Evolutionary conservation across 2,113 vertebrate genomes (phyloP).

Genomic region (Amphiprion percula): DNA sequence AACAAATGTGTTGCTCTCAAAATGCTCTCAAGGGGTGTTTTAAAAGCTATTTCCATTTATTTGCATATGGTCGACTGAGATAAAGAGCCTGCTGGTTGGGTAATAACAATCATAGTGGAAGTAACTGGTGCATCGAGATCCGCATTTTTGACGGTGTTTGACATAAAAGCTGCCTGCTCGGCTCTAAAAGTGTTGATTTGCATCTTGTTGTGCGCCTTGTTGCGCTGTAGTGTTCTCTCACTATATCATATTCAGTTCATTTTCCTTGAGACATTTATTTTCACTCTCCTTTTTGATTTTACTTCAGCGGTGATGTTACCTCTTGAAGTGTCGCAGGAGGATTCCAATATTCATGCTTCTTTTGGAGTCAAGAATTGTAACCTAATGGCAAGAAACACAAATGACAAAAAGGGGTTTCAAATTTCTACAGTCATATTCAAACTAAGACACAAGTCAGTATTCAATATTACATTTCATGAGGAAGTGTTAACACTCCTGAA

Average conservation of each 20-base stretch:
- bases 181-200: neutral
- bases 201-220: neutral
- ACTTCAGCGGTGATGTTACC: conserved; percentile 60
- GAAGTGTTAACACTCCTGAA: conserved; percentile 38
- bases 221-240: neutral
- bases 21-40: neutral
- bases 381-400: conserved; percentile 60
- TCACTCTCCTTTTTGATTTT: neutral
- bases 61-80: conserved; percentile 55
- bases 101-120: conserved; percentile 24
- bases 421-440: neutral
- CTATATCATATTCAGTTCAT: neutral
- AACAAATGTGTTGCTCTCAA: neutral
- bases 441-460: neutral
- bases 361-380: conserved; percentile 83
- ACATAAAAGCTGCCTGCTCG: neutral
- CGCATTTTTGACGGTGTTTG: neutral
- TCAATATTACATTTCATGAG: neutral
- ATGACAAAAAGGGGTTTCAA: neutral
- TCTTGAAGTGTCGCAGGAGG: conserved; percentile 84
- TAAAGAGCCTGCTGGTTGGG: conserved; percentile 21
- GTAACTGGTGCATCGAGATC: neutral
- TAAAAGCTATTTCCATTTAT: conserved; percentile 51
- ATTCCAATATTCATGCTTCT: conserved; percentile 86
- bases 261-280: no score